Conservation (phyloP, 2,888 invertebrate species). For the Pegoplata infirma region DNA sequence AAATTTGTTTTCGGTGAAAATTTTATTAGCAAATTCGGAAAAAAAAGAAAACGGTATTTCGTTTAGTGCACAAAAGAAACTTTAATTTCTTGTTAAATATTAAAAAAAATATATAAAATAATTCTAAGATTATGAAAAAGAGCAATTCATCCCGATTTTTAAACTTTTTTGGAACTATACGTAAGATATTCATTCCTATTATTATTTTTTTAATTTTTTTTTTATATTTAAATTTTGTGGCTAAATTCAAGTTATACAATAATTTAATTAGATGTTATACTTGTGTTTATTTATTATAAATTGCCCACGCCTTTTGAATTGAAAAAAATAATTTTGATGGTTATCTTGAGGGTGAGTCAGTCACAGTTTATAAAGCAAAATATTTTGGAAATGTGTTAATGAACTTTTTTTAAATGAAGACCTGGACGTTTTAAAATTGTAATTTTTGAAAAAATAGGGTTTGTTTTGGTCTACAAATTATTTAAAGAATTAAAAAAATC, state of each 20-base stretch:
- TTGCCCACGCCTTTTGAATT: slow-evolving; percentile 52
- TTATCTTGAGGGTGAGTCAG: slow-evolving; percentile 7
- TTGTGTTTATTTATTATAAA: slow-evolving; percentile 38
- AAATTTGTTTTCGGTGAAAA: neutral
- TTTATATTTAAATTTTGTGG: neutral
- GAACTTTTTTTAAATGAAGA: too few species aligned
- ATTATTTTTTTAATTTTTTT: too few species aligned
- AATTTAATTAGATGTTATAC: slow-evolving; percentile 32
- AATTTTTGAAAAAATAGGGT: too few species aligned
- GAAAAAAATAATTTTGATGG: neutral
- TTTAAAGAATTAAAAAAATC: too few species aligned
- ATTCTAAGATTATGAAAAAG: slow-evolving; percentile 54
- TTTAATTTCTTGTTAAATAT: neutral
- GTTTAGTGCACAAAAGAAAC: neutral
- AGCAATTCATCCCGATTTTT: slow-evolving; percentile 57
- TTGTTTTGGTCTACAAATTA: too few species aligned
- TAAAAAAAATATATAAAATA: slow-evolving; percentile 2
- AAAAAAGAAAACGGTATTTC: neutral
- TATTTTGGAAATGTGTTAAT: too few species aligned
- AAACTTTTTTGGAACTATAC: slow-evolving; percentile 54
- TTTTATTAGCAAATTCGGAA: neutral
- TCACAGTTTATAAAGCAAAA: slow-evolving; percentile 15
- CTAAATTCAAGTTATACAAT: slow-evolving; percentile 35
- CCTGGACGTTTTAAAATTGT: too few species aligned
- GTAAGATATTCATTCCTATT: slow-evolving; percentile 47